phyloP scores from a whole-genome alignment of 2,113 vertebrate genomes.

The Hydrochoerus hydrochaeris region DNA sequence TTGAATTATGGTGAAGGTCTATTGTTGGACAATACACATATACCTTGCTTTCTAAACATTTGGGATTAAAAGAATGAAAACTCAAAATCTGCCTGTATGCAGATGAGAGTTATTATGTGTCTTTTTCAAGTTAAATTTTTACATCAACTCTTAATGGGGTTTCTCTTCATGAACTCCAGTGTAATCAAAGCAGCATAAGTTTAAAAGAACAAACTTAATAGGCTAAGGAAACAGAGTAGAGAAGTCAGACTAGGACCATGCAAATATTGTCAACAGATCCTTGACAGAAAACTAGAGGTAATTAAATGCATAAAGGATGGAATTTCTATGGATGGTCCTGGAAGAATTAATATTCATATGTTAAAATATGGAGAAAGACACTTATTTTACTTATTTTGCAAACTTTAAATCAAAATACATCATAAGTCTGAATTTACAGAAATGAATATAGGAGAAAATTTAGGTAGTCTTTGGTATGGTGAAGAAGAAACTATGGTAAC shows the following conservation, averaged over 20 bases:
- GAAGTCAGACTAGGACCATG: background rate
- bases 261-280: background rate
- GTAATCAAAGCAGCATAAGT: background rate
- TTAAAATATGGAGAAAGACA: background rate
- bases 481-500: background rate
- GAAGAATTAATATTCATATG: background rate
- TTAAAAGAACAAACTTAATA: background rate
- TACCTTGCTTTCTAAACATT: background rate
- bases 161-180: background rate
- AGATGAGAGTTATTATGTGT: background rate
- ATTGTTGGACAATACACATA: background rate
- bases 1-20: background rate
- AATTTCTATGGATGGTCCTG: background rate
- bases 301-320: background rate
- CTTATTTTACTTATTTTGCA: background rate
- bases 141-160: background rate
- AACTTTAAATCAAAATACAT: background rate
- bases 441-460: background rate
- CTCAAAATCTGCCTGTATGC: background rate
- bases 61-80: conserved; percentile 23
- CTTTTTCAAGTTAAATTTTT: background rate
- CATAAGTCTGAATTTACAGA: background rate
- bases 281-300: background rate
- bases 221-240: background rate
- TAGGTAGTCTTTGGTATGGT: background rate